Conservation (phyloP, 1,140 invertebrate species). For the Tetranychus urticae region DNA sequence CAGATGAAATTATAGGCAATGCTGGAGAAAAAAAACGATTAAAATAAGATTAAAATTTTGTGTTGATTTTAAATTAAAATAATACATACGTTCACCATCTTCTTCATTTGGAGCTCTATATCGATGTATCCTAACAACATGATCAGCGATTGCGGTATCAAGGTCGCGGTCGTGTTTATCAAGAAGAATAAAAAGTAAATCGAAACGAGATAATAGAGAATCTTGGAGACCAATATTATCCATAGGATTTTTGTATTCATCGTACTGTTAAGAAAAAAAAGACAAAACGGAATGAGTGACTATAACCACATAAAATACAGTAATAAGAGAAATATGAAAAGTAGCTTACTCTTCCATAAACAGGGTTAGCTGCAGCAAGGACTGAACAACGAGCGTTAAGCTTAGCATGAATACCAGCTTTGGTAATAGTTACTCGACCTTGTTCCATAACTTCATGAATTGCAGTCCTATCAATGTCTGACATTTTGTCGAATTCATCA, state of each 20-base stretch:
- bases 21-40: slow-evolving; percentile 16
- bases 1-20: slow-evolving; percentile 22
- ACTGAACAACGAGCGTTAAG: slow-evolving; percentile 95
- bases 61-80: not conserved
- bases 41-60: not conserved
- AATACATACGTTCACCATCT: slow-evolving; percentile 49
- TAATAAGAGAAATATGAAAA: slow-evolving; percentile 16
- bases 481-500: slow-evolving; percentile 99
- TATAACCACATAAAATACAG: not conserved
- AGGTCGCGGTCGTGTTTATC: slow-evolving; percentile 67
- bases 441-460: slow-evolving; percentile 98
- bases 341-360: slow-evolving; percentile 58
- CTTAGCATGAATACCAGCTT: slow-evolving; percentile 93
- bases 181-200: slow-evolving; percentile 89
- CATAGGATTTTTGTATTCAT: slow-evolving; percentile 98
- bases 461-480: slow-evolving; percentile 93
- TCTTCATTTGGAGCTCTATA: slow-evolving; percentile 72
- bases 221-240: slow-evolving; percentile 96
- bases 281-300: not conserved
- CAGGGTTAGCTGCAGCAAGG: slow-evolving; percentile 96
- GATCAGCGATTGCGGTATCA: slow-evolving; percentile 78
- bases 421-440: slow-evolving; percentile 85
- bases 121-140: slow-evolving; percentile 89
- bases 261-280: slow-evolving; percentile 40
- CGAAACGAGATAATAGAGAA: slow-evolving; percentile 92